Evolutionary conservation across 2,888 invertebrate genomes (phyloP).

Genomic region (Leuctra nigra): DNA sequence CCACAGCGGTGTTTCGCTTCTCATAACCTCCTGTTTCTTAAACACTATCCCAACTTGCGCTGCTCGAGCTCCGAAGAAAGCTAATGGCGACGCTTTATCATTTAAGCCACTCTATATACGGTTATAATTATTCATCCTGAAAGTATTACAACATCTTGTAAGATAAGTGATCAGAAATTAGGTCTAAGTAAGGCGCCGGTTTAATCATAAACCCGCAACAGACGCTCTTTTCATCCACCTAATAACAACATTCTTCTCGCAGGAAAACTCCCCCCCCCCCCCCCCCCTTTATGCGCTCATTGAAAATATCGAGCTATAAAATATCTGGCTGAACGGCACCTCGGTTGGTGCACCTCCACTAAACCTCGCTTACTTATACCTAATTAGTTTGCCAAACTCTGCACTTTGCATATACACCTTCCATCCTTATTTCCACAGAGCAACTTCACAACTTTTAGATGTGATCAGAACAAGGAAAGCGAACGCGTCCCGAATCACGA

Average conservation of each 20-base stretch:
- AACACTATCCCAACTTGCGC: background rate
- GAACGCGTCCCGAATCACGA: conserved; percentile 14
- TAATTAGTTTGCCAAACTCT: conserved; percentile 25
- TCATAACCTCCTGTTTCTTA: too few species aligned
- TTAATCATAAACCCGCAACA: too few species aligned
- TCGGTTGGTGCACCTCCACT: background rate
- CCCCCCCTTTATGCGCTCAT: background rate
- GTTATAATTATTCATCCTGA: conserved; percentile 11
- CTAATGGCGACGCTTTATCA: conserved; percentile 19
- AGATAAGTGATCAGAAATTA: background rate
- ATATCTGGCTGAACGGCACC: background rate
- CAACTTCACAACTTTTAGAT: conserved; percentile 16
- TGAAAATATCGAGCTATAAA: conserved; percentile 7
- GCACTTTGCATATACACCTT: conserved; percentile 25
- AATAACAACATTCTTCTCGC: too few species aligned
- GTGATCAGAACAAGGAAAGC: conserved; percentile 3
- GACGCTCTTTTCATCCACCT: background rate
- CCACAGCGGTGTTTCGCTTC: too few species aligned
- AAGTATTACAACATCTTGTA: background rate
- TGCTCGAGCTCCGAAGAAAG: background rate
- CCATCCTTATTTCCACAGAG: conserved; percentile 17
- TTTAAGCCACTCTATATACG: conserved; percentile 11
- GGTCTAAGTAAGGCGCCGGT: background rate
- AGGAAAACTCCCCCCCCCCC: too few species aligned
- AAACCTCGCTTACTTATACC: conserved; percentile 14